These are phyloP conservation scores for Styela clava DNA, from an alignment of 23 tunicate species.

Conservation along the genomic window DNA sequence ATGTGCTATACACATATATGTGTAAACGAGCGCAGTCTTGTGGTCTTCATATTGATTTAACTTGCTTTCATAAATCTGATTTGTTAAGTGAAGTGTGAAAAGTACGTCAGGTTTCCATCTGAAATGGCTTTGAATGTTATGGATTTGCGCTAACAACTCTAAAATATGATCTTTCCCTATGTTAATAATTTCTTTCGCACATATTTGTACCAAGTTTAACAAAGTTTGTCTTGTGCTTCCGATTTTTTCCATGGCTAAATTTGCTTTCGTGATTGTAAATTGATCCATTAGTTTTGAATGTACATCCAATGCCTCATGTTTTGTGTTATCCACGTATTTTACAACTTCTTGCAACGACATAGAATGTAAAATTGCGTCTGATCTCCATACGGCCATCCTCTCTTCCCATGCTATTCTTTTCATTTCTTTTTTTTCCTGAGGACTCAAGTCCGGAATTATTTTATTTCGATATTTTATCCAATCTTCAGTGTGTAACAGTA, in stretches of 20 bases:
- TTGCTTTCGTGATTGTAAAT: neutral
- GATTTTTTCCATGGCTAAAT: neutral
- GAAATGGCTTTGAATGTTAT: neutral
- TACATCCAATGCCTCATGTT: neutral
- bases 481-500: neutral
- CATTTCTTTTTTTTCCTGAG: neutral
- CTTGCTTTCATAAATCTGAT: neutral
- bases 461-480: neutral
- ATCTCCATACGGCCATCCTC: neutral
- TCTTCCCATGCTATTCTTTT: neutral
- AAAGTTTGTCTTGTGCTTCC: neutral
- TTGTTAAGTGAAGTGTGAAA: neutral
- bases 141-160: neutral
- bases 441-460: neutral
- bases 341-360: no score
- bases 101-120: neutral
- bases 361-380: neutral
- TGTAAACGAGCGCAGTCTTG: neutral
- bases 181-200: neutral
- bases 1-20: neutral
- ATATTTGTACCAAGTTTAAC: neutral
- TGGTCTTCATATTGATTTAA: neutral
- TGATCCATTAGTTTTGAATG: neutral
- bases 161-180: neutral
- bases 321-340: neutral